Conservation (phyloP, 1,140 invertebrate genomes). For the Trachelipus rathkii region DNA sequence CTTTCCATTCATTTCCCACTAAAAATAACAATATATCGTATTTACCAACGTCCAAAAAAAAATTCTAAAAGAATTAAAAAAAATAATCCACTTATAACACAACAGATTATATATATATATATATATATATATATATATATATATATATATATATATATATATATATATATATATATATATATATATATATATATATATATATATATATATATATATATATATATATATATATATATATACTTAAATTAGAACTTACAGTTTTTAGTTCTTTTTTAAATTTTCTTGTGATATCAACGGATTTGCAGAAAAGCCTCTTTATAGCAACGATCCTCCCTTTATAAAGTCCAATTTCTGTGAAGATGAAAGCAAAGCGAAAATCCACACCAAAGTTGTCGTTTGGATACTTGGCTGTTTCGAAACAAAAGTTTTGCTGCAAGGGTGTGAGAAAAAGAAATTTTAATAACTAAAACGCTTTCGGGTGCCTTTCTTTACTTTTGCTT, state of each 20-base stretch:
- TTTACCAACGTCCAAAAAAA: too few relatives aligned
- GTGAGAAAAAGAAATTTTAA: too few relatives aligned
- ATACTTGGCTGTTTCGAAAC: conserved; percentile 75
- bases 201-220: conserved; percentile 15
- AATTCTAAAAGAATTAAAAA: too few relatives aligned
- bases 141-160: conserved; percentile 6
- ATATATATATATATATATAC: not conserved
- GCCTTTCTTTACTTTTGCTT: too few relatives aligned
- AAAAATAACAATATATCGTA: too few relatives aligned
- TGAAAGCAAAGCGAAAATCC: conserved; percentile 76
- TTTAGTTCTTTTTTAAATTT: conserved; percentile 94
- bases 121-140: too few relatives aligned
- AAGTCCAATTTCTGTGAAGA: conserved; percentile 81
- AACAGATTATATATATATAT: not conserved
- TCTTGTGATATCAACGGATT: conserved; percentile 80
- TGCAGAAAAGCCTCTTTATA: conserved; percentile 77
- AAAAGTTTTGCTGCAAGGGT: conserved; percentile 16
- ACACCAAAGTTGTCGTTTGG: conserved; percentile 74
- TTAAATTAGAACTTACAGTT: conserved; percentile 48
- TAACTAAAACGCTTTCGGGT: too few relatives aligned
- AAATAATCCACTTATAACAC: not conserved
- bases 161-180: conserved; percentile 1
- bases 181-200: conserved; percentile 15
- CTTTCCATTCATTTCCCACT: too few relatives aligned
- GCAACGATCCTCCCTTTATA: conserved; percentile 83